phyloP scores from a whole-genome alignment of 2,113 vertebrate genomes.

The human region GRCh38 chr17:39640001-39640500 shows the following conservation, averaged over 20 bases:
- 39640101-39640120: neutral
- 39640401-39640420: neutral
- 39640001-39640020: neutral
- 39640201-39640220: neutral
- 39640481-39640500: neutral
- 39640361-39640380: neutral
- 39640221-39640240: neutral
- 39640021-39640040: neutral
- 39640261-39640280: neutral
- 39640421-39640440: neutral
- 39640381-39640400: neutral
- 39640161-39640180: neutral
- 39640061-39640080: neutral
- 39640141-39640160: neutral
- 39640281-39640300: neutral
- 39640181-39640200: neutral
- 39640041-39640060: neutral
- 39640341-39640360: neutral
- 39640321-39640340: neutral
- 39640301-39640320: neutral
- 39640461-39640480: neutral
- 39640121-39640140: neutral
- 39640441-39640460: neutral
- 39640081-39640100: neutral
- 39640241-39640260: neutral